Conservation (phyloP, 2,797 vertebrate species). For the Acomys russatus region DNA sequence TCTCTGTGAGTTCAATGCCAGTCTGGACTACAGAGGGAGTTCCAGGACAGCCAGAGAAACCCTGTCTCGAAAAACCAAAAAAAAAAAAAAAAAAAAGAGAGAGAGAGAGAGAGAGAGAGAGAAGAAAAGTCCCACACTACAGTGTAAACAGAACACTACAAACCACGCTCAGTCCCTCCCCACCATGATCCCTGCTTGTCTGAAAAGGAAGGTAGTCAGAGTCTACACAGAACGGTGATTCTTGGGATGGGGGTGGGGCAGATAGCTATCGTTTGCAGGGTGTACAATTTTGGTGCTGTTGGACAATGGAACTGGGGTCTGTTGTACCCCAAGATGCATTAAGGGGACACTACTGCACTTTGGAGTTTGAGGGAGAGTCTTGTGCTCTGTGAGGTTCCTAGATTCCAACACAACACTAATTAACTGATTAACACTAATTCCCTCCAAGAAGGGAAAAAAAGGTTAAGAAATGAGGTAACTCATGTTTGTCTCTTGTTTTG, state of each 20-base stretch:
- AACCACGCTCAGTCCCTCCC: neutral
- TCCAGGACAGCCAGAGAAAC: too few relatives aligned
- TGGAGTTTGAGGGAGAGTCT: neutral
- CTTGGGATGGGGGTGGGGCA: too few relatives aligned
- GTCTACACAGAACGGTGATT: neutral
- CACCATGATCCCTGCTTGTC: neutral
- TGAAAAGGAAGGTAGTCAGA: neutral
- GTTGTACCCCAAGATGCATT: neutral
- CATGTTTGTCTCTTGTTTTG: neutral
- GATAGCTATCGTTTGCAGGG: too few relatives aligned
- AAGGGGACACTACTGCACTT: neutral
- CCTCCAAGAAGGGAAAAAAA: neutral
- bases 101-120: too few relatives aligned
- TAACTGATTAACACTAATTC: neutral
- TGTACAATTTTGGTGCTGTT: neutral
- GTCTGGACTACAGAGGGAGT: too few relatives aligned
- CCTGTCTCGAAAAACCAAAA: too few relatives aligned
- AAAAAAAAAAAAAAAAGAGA: too few relatives aligned
- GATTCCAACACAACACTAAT: neutral
- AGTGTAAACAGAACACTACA: neutral
- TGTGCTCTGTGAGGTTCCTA: neutral
- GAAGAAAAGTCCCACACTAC: neutral
- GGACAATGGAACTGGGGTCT: neutral
- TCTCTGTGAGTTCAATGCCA: too few relatives aligned
- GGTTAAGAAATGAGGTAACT: neutral